A percentile compares a stretch with the other conserved stretches of the same genome.
These are phyloP conservation scores for Trachelus troglodyta DNA, from an alignment of 2,888 invertebrate species.

Conservation along the genomic window DNA sequence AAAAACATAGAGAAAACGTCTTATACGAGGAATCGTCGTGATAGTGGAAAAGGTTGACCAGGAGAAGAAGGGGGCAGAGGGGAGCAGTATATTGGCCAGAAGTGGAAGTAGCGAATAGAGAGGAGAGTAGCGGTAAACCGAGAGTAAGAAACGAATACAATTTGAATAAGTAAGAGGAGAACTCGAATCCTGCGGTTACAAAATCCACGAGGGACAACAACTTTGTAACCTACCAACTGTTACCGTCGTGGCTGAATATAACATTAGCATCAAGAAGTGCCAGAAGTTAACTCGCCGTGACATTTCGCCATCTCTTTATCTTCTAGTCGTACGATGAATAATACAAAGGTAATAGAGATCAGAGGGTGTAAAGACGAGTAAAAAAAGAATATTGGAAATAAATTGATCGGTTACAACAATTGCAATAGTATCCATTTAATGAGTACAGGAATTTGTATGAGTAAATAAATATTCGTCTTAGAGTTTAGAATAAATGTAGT, in stretches of 20 bases:
- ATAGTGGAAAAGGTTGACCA: background rate
- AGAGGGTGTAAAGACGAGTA: background rate
- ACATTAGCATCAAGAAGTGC: constrained; percentile 57
- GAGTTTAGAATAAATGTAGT: background rate
- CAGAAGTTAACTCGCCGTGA: constrained; percentile 56
- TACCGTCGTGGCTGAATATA: constrained; percentile 43
- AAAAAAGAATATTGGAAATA: background rate
- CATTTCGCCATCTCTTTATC: constrained; percentile 59
- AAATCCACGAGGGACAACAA: constrained; percentile 52
- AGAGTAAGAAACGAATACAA: constrained; percentile 33
- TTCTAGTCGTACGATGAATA: background rate
- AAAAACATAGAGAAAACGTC: background rate
- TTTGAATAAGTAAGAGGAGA: constrained; percentile 48
- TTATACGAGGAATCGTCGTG: background rate
- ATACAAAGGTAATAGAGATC: background rate
- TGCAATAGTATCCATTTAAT: background rate
- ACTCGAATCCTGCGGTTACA: constrained; percentile 37
- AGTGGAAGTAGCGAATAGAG: constrained; percentile 8
- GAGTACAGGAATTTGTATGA: background rate
- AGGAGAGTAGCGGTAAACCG: constrained; percentile 9
- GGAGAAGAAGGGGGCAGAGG: background rate
- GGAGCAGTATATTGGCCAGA: background rate
- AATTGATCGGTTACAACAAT: background rate
- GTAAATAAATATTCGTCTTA: background rate
- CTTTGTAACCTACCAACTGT: constrained; percentile 49